A percentile compares a stretch with the other conserved stretches of the same genome.
Conservation (phyloP, 23 tunicate genomes). For the Pegea sp. region DNA sequence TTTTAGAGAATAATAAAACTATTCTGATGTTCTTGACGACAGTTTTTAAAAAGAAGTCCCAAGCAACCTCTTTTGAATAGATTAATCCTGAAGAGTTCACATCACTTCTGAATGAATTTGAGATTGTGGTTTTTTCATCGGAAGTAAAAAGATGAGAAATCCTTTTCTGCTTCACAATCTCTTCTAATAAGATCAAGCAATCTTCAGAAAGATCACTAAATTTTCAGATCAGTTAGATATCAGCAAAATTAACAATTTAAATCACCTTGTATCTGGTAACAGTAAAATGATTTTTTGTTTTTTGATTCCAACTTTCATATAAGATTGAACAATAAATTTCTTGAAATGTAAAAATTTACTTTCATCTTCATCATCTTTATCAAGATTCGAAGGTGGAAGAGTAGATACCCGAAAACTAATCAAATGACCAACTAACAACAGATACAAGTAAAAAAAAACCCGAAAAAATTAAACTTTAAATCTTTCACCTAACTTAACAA, state of each 20-base stretch:
- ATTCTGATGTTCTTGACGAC: slow-evolving; percentile 64
- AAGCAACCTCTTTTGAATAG: slow-evolving; percentile 72
- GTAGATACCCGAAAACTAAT: slow-evolving; percentile 44
- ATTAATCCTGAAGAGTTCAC: slow-evolving; percentile 80
- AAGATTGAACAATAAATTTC: slow-evolving; percentile 32
- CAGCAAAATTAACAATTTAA: too few relatives aligned
- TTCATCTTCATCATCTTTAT: slow-evolving; percentile 23
- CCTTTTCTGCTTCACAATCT: slow-evolving; percentile 54
- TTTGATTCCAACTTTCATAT: slow-evolving; percentile 65
- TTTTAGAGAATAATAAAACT: slow-evolving; percentile 68
- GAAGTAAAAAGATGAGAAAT: slow-evolving; percentile 67
- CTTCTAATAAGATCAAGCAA: slow-evolving; percentile 61
- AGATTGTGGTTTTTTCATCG: slow-evolving; percentile 76
- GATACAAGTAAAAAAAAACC: background rate
- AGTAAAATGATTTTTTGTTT: slow-evolving; percentile 55
- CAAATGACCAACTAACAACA: slow-evolving; percentile 33
- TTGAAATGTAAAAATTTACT: slow-evolving; percentile 35
- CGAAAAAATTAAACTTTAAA: slow-evolving; percentile 1
- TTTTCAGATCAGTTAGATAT: too few relatives aligned
- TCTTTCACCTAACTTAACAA: slow-evolving; percentile 54
- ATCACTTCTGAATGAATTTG: slow-evolving; percentile 87
- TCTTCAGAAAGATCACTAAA: slow-evolving; percentile 45
- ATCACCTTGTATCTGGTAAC: slow-evolving; percentile 55
- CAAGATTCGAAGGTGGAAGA: slow-evolving; percentile 27
- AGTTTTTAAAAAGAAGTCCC: slow-evolving; percentile 69